Conservation (phyloP, 1,140 invertebrate species). For the Leptopilina boulardi region DNA sequence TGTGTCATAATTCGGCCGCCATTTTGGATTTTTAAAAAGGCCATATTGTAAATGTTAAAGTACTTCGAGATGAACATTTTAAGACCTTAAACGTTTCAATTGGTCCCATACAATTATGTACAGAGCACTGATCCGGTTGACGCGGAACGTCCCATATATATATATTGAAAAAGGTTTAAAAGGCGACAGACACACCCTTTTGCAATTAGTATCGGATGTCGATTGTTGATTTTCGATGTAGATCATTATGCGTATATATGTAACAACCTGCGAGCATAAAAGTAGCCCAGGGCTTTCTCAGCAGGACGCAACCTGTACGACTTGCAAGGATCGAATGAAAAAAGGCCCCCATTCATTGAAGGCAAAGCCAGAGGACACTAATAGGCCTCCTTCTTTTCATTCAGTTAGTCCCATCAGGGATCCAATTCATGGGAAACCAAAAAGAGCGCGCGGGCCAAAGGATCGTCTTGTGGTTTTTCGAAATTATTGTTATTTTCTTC, state of each 20-base stretch:
- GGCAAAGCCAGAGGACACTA: constrained; percentile 58
- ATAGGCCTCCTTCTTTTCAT: constrained; percentile 67
- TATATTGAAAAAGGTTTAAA: constrained; percentile 50
- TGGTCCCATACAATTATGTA: too few species aligned
- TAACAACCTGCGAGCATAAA: constrained; percentile 59
- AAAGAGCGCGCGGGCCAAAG: constrained; percentile 47
- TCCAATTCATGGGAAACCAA: constrained; percentile 65
- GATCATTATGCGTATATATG: constrained; percentile 47
- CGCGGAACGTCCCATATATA: too few species aligned
- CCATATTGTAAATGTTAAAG: too few species aligned
- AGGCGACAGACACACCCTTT: constrained; percentile 56
- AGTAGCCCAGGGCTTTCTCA: constrained; percentile 63
- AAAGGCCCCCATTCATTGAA: constrained; percentile 59
- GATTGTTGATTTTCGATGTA: constrained; percentile 53
- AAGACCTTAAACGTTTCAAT: too few species aligned
- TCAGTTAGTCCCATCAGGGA: constrained; percentile 59
- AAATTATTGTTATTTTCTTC: constrained; percentile 55
- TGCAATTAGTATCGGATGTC: constrained; percentile 76
- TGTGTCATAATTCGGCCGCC: too few species aligned
- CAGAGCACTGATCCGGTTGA: too few species aligned
- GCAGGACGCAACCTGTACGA: constrained; percentile 68
- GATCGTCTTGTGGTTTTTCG: constrained; percentile 53
- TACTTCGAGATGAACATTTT: too few species aligned
- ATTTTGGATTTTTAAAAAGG: too few species aligned
- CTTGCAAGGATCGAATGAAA: constrained; percentile 57